These are phyloP conservation scores for Leucoma salicis DNA, from an alignment of 2,888 invertebrate genomes.

Conservation along the genomic window DNA sequence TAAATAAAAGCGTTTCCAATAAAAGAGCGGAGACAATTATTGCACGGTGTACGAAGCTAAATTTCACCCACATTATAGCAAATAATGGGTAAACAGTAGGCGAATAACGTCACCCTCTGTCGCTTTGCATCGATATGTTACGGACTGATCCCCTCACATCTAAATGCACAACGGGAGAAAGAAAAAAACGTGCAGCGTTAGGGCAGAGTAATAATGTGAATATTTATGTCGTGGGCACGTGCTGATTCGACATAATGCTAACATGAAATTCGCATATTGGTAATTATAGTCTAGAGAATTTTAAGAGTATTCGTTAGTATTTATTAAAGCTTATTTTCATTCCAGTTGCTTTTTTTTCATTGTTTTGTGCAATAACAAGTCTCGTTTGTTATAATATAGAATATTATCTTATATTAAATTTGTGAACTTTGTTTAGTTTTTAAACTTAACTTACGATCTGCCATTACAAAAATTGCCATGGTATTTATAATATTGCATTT, in stretches of 20 bases:
- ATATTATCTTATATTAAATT: too few relatives aligned
- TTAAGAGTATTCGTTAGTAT: constrained; percentile 19
- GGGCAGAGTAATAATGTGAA: constrained; percentile 74
- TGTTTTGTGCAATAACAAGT: too few relatives aligned
- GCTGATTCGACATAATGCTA: constrained; percentile 69
- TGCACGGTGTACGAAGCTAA: constrained; percentile 66
- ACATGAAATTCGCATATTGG: constrained; percentile 75
- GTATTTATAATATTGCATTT: too few relatives aligned
- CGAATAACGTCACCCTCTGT: constrained; percentile 62
- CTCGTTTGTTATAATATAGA: too few relatives aligned
- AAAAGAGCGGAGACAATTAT: constrained; percentile 75
- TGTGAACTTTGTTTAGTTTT: too few relatives aligned
- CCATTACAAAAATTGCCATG: too few relatives aligned
- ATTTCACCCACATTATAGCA: constrained; percentile 80
- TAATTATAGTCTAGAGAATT: constrained; percentile 56
- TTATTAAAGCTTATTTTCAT: background rate
- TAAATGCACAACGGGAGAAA: constrained; percentile 76
- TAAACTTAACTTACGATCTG: too few relatives aligned
- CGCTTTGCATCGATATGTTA: constrained; percentile 68
- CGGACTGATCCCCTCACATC: constrained; percentile 72
- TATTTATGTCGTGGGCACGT: constrained; percentile 78
- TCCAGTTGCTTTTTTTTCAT: background rate
- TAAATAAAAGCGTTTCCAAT: constrained; percentile 58
- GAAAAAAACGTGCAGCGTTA: constrained; percentile 60
- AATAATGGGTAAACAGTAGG: constrained; percentile 78